phyloP scores from a whole-genome alignment of 2,797 vertebrate species.

The Psittacula echo region DNA sequence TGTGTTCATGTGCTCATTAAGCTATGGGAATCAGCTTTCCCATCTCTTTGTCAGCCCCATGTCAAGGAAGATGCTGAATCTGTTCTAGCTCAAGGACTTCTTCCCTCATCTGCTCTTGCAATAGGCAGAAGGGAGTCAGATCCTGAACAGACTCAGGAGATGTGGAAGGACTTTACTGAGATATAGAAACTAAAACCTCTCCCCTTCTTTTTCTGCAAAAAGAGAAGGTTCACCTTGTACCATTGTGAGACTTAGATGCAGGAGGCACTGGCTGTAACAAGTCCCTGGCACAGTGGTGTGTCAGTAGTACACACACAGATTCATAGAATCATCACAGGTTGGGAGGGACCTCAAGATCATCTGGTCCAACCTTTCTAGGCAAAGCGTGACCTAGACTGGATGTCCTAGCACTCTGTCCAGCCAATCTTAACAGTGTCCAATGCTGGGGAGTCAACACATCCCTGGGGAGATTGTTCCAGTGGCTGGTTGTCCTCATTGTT shows the following conservation, averaged over 20 bases:
- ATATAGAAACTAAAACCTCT: not conserved
- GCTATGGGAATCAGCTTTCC: not conserved
- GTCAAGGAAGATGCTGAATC: not conserved
- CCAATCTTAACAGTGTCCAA: not conserved
- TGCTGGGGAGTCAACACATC: not conserved
- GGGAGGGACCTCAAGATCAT: not conserved
- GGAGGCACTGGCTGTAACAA: not conserved
- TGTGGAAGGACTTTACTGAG: no score
- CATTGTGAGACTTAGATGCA: accelerated
- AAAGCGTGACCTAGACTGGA: not conserved
- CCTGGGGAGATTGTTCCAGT: not conserved
- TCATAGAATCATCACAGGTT: not conserved
- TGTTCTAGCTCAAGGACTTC: not conserved
- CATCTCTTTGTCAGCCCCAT: not conserved
- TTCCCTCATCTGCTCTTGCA: not conserved
- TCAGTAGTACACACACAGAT: not conserved
- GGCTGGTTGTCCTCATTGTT: not conserved
- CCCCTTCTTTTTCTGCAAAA: not conserved
- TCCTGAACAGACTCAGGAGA: not conserved
- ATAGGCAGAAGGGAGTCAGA: not conserved
- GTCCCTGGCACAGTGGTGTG: not conserved
- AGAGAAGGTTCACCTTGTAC: no score
- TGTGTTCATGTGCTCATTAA: not conserved
- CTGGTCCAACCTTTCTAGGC: not conserved
- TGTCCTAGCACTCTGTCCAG: not conserved